Evolutionary conservation across 30 jellyfish, hydroid and myxozoan genomes (phyloP), one percentile per base, ranked within the genome.

Genomic region (Hydractinia symbiolongicarpus): DNA sequence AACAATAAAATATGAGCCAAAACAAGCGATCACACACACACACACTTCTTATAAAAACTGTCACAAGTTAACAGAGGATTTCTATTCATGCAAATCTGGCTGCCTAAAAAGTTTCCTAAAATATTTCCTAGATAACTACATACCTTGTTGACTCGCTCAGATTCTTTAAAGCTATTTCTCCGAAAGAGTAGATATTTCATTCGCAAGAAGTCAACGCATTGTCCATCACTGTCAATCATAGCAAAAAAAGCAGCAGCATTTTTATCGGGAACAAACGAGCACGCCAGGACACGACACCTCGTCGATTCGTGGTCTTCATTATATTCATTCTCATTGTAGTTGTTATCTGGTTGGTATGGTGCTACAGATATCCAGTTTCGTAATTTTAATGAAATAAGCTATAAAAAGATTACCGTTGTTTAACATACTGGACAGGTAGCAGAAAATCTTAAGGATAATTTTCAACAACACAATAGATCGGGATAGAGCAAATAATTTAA

Each of bases 171-270:
- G 53, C 85, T 62, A 61, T 82, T 84, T 75, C 75, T 86, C 60
- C 96, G 55, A 74, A 85, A 86, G 86, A 86, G 20, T 54, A 91
- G 74, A 82, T 86, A 79, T 64, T 79, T 91, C 83, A 91, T 53
- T 17, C 98, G 82, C 58, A 91, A 81, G 71, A 91, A 91, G 73
- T 91, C 98, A 53, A 83, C 91, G 50, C 86, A 91, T 74, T 91
- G 96, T 4, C 98, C 98, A 76, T 91, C 98, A 17, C 95, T 90
- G 64, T 91, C 98, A 58, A 91, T 67, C 98, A 86, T 86, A 6
- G 86, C 96, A 49, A 83, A 40, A 67, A 86, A 91, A 14, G 98
- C 88, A 56, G 95, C 95, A 13, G 95, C 73, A 68, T 67, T 86
- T 61, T 82, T 87, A 58, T 91, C 98, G 10, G 96, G 95, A 0